A percentile compares a stretch with the other conserved stretches of the same genome.
Evolutionary conservation across 2,888 invertebrate genomes (phyloP).

Genomic region (Athalia rosae): DNA sequence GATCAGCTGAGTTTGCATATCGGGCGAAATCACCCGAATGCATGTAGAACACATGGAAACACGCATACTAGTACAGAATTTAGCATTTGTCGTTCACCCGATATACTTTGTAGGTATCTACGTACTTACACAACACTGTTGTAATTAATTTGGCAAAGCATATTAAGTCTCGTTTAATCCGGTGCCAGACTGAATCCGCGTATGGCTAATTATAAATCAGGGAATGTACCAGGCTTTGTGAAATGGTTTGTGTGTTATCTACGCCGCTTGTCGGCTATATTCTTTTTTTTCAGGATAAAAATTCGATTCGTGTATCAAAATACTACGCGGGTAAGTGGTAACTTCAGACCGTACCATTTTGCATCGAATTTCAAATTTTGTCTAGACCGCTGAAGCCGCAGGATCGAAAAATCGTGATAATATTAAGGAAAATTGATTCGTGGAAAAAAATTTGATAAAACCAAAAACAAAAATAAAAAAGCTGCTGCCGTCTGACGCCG

Average conservation of each 20-base stretch:
- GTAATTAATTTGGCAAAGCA: not conserved
- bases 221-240: slow-evolving; percentile 1
- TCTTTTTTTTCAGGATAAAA: not conserved
- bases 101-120: not conserved
- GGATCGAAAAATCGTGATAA: not conserved
- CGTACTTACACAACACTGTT: not conserved
- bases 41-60: too few species aligned
- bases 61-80: too few species aligned
- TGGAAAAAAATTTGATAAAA: too few species aligned
- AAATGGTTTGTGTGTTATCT: slow-evolving; percentile 5
- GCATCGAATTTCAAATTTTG: slow-evolving; percentile 28
- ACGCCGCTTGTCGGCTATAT: not conserved
- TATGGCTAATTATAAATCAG: slow-evolving; percentile 13
- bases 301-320: not conserved
- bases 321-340: not conserved
- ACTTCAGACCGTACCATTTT: not conserved
- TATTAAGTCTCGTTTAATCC: slow-evolving; percentile 2
- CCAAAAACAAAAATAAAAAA: not conserved
- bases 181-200: not conserved
- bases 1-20: too few species aligned
- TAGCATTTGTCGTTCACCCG: not conserved
- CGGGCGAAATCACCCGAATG: too few species aligned
- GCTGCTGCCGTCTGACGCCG: not conserved
- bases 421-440: too few species aligned
- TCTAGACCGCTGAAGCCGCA: not conserved